Percentiles rank a stretch among this genome's conserved stretches.
Evolutionary conservation across 2,888 invertebrate genomes (phyloP).

Genomic region (Clunio marinus): DNA sequence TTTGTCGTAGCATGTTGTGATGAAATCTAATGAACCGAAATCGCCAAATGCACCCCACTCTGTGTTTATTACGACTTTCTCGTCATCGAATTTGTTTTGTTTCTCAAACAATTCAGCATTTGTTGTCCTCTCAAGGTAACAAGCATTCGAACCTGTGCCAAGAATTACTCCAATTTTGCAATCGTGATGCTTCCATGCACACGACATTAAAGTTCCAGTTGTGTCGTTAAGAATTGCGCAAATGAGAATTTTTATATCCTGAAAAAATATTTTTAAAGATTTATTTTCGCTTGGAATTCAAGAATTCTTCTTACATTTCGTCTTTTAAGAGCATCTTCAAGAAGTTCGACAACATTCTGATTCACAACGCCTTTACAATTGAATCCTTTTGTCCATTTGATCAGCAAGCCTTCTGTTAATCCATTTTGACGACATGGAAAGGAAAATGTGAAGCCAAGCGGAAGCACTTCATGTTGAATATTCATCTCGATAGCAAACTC

Average conservation of each 20-base stretch:
- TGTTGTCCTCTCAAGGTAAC: conserved; percentile 78
- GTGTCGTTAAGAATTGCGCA: conserved; percentile 91
- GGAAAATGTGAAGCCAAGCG: conserved; percentile 95
- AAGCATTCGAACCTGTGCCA: conserved; percentile 80
- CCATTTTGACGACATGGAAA: conserved; percentile 86
- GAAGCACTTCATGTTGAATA: conserved; percentile 62
- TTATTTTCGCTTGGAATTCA: not conserved
- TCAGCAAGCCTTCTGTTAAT: conserved; percentile 77
- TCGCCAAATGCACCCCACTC: conserved; percentile 96
- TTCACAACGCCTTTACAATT: conserved; percentile 82
- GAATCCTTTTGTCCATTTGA: conserved; percentile 96
- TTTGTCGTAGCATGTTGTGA: conserved; percentile 72
- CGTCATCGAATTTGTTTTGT: conserved; percentile 58
- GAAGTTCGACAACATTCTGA: conserved; percentile 82
- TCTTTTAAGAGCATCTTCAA: conserved; percentile 83
- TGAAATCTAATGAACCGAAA: conserved; percentile 72
- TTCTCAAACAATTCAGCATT: conserved; percentile 72
- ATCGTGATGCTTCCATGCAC: conserved; percentile 85
- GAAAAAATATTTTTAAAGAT: not conserved
- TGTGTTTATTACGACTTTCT: conserved; percentile 76
- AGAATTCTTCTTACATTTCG: conserved; percentile 73
- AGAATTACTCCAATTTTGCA: conserved; percentile 82
- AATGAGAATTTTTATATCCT: conserved; percentile 82
- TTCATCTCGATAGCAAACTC: conserved; percentile 58
- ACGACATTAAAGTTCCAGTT: conserved; percentile 90